Evolutionary conservation across 1,140 invertebrate species (phyloP).

Genomic region (Pollicipes pollicipes): DNA sequence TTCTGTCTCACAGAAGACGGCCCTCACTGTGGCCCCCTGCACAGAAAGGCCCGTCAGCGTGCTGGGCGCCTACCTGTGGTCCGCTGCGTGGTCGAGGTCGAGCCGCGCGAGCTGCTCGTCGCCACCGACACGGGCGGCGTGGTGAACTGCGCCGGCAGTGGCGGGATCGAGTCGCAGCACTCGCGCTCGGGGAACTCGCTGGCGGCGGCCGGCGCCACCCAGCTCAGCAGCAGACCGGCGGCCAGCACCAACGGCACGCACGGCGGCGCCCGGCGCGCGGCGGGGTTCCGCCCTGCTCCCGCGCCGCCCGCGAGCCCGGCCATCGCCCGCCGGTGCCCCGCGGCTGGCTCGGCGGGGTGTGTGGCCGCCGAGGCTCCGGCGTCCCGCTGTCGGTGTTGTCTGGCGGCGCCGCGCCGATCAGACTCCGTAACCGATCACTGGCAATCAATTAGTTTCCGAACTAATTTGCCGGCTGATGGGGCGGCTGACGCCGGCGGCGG

Average conservation of each 20-base stretch:
- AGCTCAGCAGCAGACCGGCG: no score
- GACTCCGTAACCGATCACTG: not conserved
- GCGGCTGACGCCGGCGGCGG: no score
- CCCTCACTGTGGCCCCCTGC: no score
- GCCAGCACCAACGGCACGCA: not conserved
- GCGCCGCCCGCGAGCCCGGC: no score
- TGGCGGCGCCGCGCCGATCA: not conserved
- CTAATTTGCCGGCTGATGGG: not conserved
- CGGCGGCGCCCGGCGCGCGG: no score
- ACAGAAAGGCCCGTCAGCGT: no score
- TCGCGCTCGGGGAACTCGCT: slow-evolving; percentile 4
- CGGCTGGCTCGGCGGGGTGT: no score
- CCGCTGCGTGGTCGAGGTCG: not conserved
- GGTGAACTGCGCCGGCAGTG: slow-evolving; percentile 3
- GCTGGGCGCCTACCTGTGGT: no score
- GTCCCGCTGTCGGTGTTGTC: not conserved
- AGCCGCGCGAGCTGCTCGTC: not conserved
- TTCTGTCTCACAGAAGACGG: no score
- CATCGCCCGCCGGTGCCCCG: not conserved
- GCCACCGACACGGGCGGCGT: not conserved
- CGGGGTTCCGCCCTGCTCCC: no score
- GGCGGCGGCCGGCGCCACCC: not conserved
- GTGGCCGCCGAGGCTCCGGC: no score
- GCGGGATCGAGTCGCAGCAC: slow-evolving; percentile 4
- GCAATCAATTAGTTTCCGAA: not conserved